These are phyloP conservation scores for Triplophysa siluroides DNA, from an alignment of 2,113 vertebrate species.

Conservation along the genomic window DNA sequence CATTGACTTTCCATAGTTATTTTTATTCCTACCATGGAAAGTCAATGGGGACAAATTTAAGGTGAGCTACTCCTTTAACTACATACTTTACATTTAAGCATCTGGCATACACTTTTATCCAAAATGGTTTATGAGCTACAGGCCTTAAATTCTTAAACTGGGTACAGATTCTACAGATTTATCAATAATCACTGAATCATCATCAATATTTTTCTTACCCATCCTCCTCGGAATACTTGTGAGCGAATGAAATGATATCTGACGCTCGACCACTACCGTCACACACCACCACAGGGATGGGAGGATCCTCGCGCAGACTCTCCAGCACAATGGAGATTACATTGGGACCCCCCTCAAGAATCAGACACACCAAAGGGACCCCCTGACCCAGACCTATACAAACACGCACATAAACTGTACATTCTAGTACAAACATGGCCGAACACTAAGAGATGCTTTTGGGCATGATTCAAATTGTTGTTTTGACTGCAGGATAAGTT, in stretches of 20 bases:
- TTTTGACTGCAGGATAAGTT: slow-evolving; percentile 59
- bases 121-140: too few relatives aligned
- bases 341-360: slow-evolving; percentile 94
- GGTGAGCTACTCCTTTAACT: too few relatives aligned
- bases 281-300: slow-evolving; percentile 92
- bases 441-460: not conserved
- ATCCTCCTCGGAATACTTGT: slow-evolving; percentile 92
- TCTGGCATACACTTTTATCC: too few relatives aligned
- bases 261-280: slow-evolving; percentile 93
- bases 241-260: slow-evolving; percentile 92
- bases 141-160: not conserved
- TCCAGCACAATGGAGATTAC: slow-evolving; percentile 91
- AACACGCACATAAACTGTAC: slow-evolving; percentile 42
- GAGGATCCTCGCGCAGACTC: slow-evolving; percentile 90
- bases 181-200: not conserved
- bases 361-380: slow-evolving; percentile 92
- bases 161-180: not conserved
- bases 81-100: too few relatives aligned
- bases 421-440: not conserved
- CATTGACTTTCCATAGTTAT: too few relatives aligned
- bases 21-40: too few relatives aligned
- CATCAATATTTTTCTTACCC: slow-evolving; percentile 76
- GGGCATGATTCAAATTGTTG: not conserved
- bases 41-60: too few relatives aligned
- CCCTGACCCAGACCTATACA: slow-evolving; percentile 89